phyloP scores from a whole-genome alignment of 2,888 invertebrate species.

The Pollenia labialis region DNA sequence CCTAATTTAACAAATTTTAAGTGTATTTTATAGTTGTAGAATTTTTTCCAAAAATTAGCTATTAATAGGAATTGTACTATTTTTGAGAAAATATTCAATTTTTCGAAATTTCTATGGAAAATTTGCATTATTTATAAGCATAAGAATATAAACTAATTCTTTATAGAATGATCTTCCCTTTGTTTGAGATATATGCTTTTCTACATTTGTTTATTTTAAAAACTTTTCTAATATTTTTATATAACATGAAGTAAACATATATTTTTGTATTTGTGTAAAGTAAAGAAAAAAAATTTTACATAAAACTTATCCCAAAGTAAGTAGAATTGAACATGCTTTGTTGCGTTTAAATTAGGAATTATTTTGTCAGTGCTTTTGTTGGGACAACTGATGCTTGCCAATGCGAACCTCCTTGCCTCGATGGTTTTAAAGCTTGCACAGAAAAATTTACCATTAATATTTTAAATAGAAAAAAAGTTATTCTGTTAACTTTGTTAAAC shows the following conservation, averaged over 20 bases:
- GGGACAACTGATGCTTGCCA: constrained; percentile 47
- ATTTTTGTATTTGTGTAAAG: background rate
- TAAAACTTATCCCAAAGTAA: constrained; percentile 5
- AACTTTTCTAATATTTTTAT: constrained; percentile 11
- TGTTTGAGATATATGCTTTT: no score
- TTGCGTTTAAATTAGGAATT: constrained; percentile 43
- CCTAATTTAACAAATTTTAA: no score
- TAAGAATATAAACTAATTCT: background rate
- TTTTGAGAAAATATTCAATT: no score
- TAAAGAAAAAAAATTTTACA: background rate
- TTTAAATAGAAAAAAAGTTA: no score
- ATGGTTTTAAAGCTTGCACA: background rate
- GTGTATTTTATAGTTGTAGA: no score
- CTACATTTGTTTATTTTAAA: background rate
- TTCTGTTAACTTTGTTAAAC: no score
- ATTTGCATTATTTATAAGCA: no score
- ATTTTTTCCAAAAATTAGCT: no score
- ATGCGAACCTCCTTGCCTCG: constrained; percentile 36
- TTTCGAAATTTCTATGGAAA: no score
- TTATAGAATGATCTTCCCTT: background rate
- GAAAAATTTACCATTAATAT: constrained; percentile 16
- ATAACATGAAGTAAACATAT: background rate
- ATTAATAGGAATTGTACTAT: no score
- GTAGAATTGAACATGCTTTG: constrained; percentile 17
- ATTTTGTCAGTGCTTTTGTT: constrained; percentile 28